phyloP scores from a whole-genome alignment of 1,140 invertebrate genomes.

The Fopius arisanus region DNA sequence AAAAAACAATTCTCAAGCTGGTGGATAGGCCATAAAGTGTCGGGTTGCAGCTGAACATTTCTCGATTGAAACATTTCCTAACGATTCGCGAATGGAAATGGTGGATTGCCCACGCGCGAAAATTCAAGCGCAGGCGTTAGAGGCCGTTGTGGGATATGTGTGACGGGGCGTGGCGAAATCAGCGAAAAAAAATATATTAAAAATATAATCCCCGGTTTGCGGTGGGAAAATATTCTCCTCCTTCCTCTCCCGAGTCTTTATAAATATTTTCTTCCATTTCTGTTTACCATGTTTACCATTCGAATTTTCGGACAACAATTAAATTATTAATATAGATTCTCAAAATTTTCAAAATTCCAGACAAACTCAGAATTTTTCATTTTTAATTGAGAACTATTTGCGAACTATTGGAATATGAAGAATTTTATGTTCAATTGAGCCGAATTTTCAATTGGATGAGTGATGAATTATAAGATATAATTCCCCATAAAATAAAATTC shows the following conservation, averaged over 20 bases:
- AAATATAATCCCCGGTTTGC: too few species aligned
- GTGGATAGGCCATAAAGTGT: neutral
- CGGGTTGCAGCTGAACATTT: neutral
- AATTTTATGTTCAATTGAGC: too few species aligned
- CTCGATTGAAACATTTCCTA: neutral
- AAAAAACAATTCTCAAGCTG: neutral
- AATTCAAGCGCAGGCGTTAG: neutral
- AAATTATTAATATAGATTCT: too few species aligned
- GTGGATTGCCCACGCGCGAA: constrained; percentile 10
- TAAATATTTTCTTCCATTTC: too few species aligned
- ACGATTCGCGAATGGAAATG: neutral
- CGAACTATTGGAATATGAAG: too few species aligned
- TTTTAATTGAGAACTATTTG: too few species aligned
- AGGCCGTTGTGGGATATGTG: neutral
- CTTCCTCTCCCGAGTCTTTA: too few species aligned
- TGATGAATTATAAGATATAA: neutral
- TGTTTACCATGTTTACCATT: too few species aligned
- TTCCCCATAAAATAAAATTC: neutral
- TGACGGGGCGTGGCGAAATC: neutral
- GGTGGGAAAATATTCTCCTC: neutral
- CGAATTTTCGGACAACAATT: too few species aligned
- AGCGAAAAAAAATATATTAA: neutral
- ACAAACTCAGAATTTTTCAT: too few species aligned
- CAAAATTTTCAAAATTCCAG: too few species aligned
- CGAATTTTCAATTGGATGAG: too few species aligned